Base-by-base conservation (phyloP, 2,888 invertebrate genomes). In the Tinea pellionella region DNA sequence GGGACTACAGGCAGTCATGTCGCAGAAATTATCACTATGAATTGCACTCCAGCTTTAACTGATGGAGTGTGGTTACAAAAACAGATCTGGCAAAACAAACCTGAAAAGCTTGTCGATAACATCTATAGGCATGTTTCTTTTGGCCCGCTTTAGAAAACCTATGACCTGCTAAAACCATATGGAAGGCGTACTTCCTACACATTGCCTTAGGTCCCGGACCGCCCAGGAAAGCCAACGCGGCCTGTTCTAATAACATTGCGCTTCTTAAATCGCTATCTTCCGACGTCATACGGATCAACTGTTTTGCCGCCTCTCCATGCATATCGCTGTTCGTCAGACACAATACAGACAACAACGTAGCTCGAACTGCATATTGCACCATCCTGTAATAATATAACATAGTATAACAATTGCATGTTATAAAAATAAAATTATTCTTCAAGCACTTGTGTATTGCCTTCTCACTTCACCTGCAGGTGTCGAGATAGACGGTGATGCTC, bases 181-280 rank as follows among this genome's bases (percentile, higher is more conserved):
- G 97, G 78, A 99, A 97, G 13, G 98, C 96, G 76, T 96, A 98
- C 78, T 98, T 98, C 60, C 98, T 89, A 65, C 94, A 90, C 93
- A 96, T 94, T 60, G 89, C 89, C 29, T 92, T 91, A 65, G 90
- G 87, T 13, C 90, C 87, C 8, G 89, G 88, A 2, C 79, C 74
- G 2, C 83, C 87, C 41, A 97, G 86, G 74, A 96, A 99, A 74
- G 97, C 96, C 71, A 97, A 94, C 0, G 98, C 94, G 0, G 98
- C 98, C 65, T 98, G 98, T 77, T 99, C 99, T 58, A 99, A 86
- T 60, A 99, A 83, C 71, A 99, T 88, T 7, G 98, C 99, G 65
- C 97, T 97, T 61, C 97, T 90, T 61, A 99, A 86, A 82, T 99
- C 98, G n/a, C 97, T 96, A 76, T 99, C 98, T 83, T 98, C 98